Evolutionary conservation across 2,888 invertebrate genomes (phyloP).

Genomic region (Volucella inanis): DNA sequence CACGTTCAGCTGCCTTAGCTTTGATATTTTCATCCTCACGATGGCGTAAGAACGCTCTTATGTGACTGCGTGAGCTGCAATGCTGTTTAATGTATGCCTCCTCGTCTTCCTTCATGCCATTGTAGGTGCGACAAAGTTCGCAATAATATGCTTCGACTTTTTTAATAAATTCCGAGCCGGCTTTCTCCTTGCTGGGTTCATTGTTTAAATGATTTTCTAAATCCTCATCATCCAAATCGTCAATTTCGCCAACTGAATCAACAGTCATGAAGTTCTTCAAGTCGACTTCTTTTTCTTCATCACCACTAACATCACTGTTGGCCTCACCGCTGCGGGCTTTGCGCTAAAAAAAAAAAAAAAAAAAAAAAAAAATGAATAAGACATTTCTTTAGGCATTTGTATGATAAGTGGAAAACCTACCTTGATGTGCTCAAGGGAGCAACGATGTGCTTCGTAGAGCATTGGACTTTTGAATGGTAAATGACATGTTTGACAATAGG

Average conservation of each 20-base stretch:
- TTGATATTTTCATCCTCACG: constrained; percentile 90
- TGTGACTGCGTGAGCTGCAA: constrained; percentile 90
- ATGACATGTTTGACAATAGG: constrained; percentile 90
- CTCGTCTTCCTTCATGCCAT: constrained; percentile 86
- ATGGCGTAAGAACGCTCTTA: constrained; percentile 90
- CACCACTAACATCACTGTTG: constrained; percentile 86
- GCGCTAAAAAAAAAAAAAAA: too few species aligned
- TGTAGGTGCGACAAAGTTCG: constrained; percentile 90
- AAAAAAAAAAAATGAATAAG: background rate
- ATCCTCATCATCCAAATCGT: constrained; percentile 87
- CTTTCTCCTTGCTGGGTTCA: constrained; percentile 85
- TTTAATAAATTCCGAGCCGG: constrained; percentile 90
- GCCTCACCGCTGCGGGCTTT: constrained; percentile 85
- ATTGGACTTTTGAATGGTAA: constrained; percentile 92
- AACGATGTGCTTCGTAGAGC: constrained; percentile 92
- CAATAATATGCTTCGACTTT: constrained; percentile 91
- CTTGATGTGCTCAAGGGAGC: constrained; percentile 91
- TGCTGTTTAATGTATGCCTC: constrained; percentile 87
- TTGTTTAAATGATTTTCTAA: constrained; percentile 82
- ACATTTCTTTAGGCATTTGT: background rate
- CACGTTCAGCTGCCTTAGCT: constrained; percentile 87
- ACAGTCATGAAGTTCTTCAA: constrained; percentile 87
- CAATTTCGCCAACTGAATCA: constrained; percentile 94
- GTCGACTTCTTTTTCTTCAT: constrained; percentile 88
- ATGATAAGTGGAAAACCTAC: constrained; percentile 82